These are phyloP conservation scores for Cylloceria caligata DNA, from an alignment of 2,888 invertebrate species.

Conservation along the genomic window DNA sequence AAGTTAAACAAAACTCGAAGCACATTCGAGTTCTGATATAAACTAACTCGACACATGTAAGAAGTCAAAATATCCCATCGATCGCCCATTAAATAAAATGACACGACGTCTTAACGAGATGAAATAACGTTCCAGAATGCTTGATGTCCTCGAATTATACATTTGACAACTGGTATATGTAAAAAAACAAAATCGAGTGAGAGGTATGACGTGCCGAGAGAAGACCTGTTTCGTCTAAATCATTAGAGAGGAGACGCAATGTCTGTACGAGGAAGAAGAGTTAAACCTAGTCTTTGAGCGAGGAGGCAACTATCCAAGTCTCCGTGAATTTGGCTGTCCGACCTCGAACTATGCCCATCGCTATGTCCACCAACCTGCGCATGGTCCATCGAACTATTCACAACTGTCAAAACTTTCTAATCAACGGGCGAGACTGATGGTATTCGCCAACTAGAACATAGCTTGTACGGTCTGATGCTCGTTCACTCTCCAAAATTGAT, in stretches of 20 bases:
- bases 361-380: background rate
- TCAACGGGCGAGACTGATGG: background rate
- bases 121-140: background rate
- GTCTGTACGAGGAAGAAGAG: background rate
- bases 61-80: too few relatives aligned
- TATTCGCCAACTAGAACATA: background rate
- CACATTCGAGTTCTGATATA: too few relatives aligned
- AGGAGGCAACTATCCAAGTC: background rate
- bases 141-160: background rate
- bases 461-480: slow-evolving; percentile 3
- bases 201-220: background rate
- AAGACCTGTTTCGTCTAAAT: background rate
- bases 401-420: slow-evolving; percentile 25
- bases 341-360: slow-evolving; percentile 9
- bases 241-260: background rate
- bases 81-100: too few relatives aligned
- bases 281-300: background rate
- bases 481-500: slow-evolving; percentile 34
- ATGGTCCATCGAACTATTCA: slow-evolving; percentile 2
- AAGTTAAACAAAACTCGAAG: too few relatives aligned
- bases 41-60: too few relatives aligned
- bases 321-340: background rate
- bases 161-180: background rate
- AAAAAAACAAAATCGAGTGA: background rate
- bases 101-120: background rate